Evolutionary conservation across 1,140 invertebrate species (phyloP), one percentile per base, ranked within the genome.

Genomic region (Helicoverpa armigera): DNA sequence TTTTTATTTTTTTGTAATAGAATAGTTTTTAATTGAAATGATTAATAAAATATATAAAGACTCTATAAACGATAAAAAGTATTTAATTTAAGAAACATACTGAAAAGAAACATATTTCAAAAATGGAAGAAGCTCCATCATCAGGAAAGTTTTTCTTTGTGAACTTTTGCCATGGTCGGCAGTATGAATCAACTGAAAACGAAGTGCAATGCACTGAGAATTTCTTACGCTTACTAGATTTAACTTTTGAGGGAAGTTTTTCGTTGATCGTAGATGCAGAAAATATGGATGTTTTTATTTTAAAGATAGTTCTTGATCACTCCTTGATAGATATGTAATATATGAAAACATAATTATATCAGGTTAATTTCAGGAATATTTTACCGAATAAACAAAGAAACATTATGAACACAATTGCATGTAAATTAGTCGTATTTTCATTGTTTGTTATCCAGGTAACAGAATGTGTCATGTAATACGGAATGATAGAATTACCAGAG

Each of bases 401-500:
- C 65, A 69, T 18, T 67, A 18, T 48, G 50, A 50, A 67, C 43
- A 67, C 4, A n/a, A 12, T 2, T 67, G 9, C 5, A 69, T 69
- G 63, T 50, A 16, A 69, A 50, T 43, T 18, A 43, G 63, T 50
- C 23, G 5, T 56, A 58, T 31, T 72, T 72, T 58, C 13, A 73
- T 43, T 56, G 70, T 58, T 73, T 72, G 51, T 16, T 58, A 73
- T 12, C 53, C 29, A 58, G 70, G 53, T 43, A 58, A 31, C 31
- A 58, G 50, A 72, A 31, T 63, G 54, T 43, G 35, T 63, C 58
- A 72, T 72, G 70, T 73, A 43, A 53, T 54, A 43, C 5, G 48
- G 23, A 43, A 16, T n/a, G 14, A 31, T 73, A 65, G 50, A 78
- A 67, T 67, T 79, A 79, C 76, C 76, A 79, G 65, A 65, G n/a